These are phyloP conservation scores for Caenorhabditis sp. DNA, from an alignment of 2,888 invertebrate genomes.

Conservation along the genomic window DNA sequence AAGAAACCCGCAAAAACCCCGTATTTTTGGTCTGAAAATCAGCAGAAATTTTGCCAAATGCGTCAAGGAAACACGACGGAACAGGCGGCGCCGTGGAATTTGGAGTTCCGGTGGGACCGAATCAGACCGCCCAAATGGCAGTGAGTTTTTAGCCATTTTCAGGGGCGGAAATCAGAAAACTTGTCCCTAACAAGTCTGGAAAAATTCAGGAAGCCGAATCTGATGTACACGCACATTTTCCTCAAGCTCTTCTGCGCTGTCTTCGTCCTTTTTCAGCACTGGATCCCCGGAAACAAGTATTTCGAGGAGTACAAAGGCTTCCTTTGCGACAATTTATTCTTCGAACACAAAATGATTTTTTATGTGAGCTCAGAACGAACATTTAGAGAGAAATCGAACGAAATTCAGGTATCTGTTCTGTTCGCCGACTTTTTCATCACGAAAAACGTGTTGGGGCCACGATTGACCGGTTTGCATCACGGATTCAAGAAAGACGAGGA, in stretches of 20 bases:
- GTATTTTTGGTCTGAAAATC: background rate
- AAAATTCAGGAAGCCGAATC: conserved; percentile 8
- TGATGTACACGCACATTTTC: background rate
- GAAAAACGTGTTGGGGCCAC: conserved; percentile 5
- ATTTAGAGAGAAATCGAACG: background rate
- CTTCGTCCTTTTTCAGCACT: background rate
- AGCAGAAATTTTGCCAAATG: conserved; percentile 4
- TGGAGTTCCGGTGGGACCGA: background rate
- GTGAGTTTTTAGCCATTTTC: conserved; percentile 11
- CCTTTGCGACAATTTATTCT: background rate
- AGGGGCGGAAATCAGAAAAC: background rate
- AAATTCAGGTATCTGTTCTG: background rate
- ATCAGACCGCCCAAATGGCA: conserved; percentile 15
- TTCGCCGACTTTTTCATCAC: conserved; percentile 15
- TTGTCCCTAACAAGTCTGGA: background rate
- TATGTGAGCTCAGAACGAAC: conserved; percentile 5
- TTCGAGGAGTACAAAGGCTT: background rate
- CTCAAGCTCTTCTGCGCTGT: background rate
- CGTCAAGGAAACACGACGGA: conserved; percentile 13
- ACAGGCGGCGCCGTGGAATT: conserved; percentile 14
- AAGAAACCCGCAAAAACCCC: background rate
- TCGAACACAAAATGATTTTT: background rate
- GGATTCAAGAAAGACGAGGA: conserved; percentile 25
- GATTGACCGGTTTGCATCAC: conserved; percentile 18
- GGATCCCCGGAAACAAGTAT: background rate